These are phyloP conservation scores for Lepisosteus osseus DNA, from an alignment of 2,113 vertebrate genomes.

Conservation along the genomic window DNA sequence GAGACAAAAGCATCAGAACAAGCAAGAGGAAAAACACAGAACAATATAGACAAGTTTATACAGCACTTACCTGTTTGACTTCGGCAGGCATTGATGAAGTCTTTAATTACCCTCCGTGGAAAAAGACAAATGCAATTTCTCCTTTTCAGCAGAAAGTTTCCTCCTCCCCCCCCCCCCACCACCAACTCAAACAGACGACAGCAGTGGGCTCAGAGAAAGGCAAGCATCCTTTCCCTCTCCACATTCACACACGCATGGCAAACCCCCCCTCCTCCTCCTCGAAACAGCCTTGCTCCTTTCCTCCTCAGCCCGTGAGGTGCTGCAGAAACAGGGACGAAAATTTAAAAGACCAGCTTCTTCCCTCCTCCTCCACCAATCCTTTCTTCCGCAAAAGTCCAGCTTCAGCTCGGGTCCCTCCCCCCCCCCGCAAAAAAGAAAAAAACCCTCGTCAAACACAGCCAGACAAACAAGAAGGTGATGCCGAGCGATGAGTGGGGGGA, in stretches of 20 bases:
- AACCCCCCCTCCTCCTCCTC: neutral
- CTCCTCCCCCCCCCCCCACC: conserved; percentile 36
- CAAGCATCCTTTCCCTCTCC: conserved; percentile 56
- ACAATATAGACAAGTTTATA: conserved; percentile 16
- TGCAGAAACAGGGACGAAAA: neutral
- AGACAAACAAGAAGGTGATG: conserved; percentile 11
- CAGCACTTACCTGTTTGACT: conserved; percentile 79
- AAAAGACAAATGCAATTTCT: conserved; percentile 15
- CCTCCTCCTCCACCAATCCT: conserved; percentile 5
- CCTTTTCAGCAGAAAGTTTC: conserved; percentile 40
- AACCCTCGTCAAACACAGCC: conserved; percentile 32
- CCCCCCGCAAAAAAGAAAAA: conserved; percentile 46
- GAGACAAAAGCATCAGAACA: neutral
- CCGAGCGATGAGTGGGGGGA: conserved; percentile 6
- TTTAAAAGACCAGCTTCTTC: neutral
- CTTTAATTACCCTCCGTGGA: conserved; percentile 21
- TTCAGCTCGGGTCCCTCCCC: neutral
- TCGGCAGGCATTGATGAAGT: conserved; percentile 75
- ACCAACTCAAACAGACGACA: conserved; percentile 20
- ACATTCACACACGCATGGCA: conserved; percentile 21
- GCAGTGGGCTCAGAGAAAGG: conserved; percentile 56
- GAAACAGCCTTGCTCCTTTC: conserved; percentile 26
- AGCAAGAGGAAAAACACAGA: conserved; percentile 21
- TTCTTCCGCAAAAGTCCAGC: conserved; percentile 10
- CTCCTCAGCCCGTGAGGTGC: conserved; percentile 1